Evolutionary conservation across 2,888 invertebrate genomes (phyloP), one percentile per base, ranked within the genome.

Genomic region (Athrips mouffetella): DNA sequence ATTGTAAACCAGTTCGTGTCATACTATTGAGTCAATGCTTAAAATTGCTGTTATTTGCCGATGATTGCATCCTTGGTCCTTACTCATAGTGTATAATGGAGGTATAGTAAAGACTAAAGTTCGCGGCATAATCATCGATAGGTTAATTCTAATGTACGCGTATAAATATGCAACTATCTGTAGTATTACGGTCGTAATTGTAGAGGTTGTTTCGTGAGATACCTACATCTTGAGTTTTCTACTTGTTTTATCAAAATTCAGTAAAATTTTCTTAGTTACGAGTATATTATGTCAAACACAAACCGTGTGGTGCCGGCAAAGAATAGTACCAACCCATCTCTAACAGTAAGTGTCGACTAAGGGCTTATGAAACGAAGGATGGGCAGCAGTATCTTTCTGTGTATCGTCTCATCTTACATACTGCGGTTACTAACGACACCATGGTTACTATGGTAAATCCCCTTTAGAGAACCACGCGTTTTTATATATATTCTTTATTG

Each of bases 31-130:
- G 33, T 51, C 50, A 51, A 29, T 21, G 30, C 20, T 44, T 53
- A 29, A 60, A 59, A 60, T 58, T 49, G 53, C 55, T 50, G 55
- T 57, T 57, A 59, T 60, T 62, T 55, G 48, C 52, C 27, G 49
- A 55, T 60, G 54, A 61, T 61, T 59, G 52, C 48, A 50, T 56
- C 50, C 52, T 48, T 40, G 49, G 40, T 51, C 53, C 55, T 62
- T 53, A 59, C 51, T 65, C 57, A 56, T 44, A 10, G 21, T 11
- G 18, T 37, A 21, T 21, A 37, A 21, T 37, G 21, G 37, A 11
- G 37, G 37, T 11, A 18, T 48, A 46, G 55, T 27, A 47, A 46
- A 57, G 62, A 59, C 53, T 62, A 63, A 68, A 66, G 65, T 62
- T 59, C 64, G 60, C 48, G 44, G 51, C 16, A 45, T 50, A 51